Evolutionary conservation across 2,888 invertebrate genomes (phyloP).

Genomic region (Drosophila neonasuta): DNA sequence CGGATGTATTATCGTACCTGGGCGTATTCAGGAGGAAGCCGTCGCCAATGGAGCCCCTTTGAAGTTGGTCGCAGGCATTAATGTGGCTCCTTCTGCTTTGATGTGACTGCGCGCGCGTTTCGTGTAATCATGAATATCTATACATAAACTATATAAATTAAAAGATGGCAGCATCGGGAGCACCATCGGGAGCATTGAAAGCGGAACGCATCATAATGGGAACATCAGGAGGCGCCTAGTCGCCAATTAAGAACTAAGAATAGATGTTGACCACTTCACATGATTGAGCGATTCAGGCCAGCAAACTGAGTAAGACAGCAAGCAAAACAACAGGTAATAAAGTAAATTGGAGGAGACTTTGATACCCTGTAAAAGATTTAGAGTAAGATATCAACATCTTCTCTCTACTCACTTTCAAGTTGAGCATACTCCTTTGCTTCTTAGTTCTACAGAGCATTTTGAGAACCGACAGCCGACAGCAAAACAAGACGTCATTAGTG

Average conservation of each 20-base stretch:
- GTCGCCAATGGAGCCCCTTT: slow-evolving; percentile 43
- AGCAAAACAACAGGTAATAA: slow-evolving; percentile 32
- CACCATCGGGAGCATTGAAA: background rate
- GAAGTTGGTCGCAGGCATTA: slow-evolving; percentile 46
- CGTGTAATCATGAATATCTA: slow-evolving; percentile 1
- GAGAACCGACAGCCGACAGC: slow-evolving; percentile 44
- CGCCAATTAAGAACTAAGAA: slow-evolving; percentile 63
- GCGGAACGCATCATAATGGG: slow-evolving; percentile 52
- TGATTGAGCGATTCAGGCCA: slow-evolving; percentile 75
- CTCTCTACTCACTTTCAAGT: background rate
- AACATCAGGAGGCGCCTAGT: slow-evolving; percentile 66
- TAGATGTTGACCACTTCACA: slow-evolving; percentile 71
- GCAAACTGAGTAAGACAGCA: slow-evolving; percentile 27
- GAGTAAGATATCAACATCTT: background rate
- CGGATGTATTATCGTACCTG: slow-evolving; percentile 30
- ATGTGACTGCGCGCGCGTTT: slow-evolving; percentile 37
- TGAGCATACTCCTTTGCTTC: background rate
- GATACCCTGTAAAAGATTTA: slow-evolving; percentile 15
- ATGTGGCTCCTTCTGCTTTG: slow-evolving; percentile 40
- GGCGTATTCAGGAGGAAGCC: slow-evolving; percentile 21
- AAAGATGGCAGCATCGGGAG: slow-evolving; percentile 29
- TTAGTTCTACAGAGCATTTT: slow-evolving; percentile 21
- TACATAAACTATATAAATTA: slow-evolving; percentile 22
- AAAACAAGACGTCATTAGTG: slow-evolving; percentile 75
- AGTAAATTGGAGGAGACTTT: background rate